Conservation (phyloP, 2,797 vertebrate species). For the Schizopygopsis malacanthus region DNA sequence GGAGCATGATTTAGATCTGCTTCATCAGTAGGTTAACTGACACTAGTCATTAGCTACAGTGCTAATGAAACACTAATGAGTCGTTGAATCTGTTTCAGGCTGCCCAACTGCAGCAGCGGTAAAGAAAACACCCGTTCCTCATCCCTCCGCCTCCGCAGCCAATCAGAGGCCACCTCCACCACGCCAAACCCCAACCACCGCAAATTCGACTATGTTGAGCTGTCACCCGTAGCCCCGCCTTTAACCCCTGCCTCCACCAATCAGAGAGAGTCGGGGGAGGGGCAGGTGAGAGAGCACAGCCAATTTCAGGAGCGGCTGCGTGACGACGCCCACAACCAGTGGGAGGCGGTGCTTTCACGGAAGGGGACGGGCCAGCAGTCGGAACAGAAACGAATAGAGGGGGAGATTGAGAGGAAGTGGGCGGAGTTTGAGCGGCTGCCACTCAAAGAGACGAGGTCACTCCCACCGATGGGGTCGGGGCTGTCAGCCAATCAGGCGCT, state of each 20-base stretch:
- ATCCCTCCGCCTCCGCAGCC: constrained; percentile 59
- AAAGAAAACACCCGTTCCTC: constrained; percentile 85
- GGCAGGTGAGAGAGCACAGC: constrained; percentile 84
- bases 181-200: constrained; percentile 67
- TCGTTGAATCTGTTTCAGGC: constrained; percentile 70
- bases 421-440: constrained; percentile 91
- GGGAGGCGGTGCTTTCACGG: constrained; percentile 73
- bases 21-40: too few relatives aligned
- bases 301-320: constrained; percentile 83
- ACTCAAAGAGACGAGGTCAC: constrained; percentile 83
- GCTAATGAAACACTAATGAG: not conserved
- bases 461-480: constrained; percentile 72
- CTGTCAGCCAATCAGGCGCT: constrained; percentile 82
- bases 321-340: constrained; percentile 69
- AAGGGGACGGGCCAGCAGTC: constrained; percentile 64
- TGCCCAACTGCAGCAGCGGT: constrained; percentile 84
- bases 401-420: constrained; percentile 95
- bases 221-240: constrained; percentile 83
- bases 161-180: constrained; percentile 67
- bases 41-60: not conserved
- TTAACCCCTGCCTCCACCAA: constrained; percentile 60
- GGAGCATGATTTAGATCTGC: not conserved
- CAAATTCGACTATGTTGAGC: constrained; percentile 90
- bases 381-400: constrained; percentile 81
- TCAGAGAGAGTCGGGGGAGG: constrained; percentile 80